Evolutionary conservation across 2,113 vertebrate species (phyloP), one percentile per base, ranked within the genome.

Genomic region (Erythrocercus mccallii): DNA sequence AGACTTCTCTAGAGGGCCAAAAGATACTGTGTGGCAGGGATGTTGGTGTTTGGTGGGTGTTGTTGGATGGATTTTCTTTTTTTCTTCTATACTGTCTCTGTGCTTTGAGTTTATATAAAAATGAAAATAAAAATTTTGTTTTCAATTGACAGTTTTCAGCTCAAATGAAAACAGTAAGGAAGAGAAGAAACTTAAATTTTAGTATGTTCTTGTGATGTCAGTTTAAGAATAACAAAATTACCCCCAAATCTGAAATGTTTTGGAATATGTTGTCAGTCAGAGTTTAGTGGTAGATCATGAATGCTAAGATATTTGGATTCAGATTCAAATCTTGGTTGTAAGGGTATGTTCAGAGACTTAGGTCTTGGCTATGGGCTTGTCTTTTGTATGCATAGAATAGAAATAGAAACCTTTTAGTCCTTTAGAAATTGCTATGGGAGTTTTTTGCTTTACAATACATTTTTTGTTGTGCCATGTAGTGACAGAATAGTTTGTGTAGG

Each of bases 11-110:
- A 65, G 74, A 74, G 10, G 15, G 31, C 15, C 12, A 35, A 66
- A 66, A 48, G 30, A 51, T 25, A 25, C 2, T 22, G 0, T 18
- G 14, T 10, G 11, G 2, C 8, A 0, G 2, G 6, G 2, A 5
- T 12, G 11, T 42, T 50, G 54, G 25, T 48, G 4, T 7, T 76
- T 13, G 7, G 25, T 20, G 2, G 6, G 2, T 5, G 12, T 3
- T 54, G 8, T 5, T 23, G 11, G 0, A 4, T n/a, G n/a, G n/a
- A 12, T 72, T 31, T 64, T 6, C 8, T 42, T 47, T 53, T 50
- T 38, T 37, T 5, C 5, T 76, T 61, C 27, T 24, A 11, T 15
- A 30, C 17, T 38, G 2, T 31, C 19, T 78, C 40, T 58, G 27
- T 51, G 10, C 18, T 90, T 86, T 65, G 31, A 50, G 61, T 80